phyloP scores from a whole-genome alignment of 2,888 invertebrate genomes.

The Meganola albula region DNA sequence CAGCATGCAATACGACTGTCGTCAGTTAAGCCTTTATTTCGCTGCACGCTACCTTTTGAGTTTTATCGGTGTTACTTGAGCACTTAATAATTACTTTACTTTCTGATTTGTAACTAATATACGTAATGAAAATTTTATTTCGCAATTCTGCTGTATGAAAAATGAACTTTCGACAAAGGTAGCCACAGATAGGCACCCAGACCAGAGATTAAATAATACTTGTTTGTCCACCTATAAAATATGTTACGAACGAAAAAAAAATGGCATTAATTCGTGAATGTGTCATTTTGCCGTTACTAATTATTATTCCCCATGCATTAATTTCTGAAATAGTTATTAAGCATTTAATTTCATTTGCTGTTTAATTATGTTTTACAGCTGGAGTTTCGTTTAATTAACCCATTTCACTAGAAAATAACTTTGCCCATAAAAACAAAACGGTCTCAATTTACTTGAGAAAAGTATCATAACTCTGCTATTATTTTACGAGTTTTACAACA shows the following conservation, averaged over 20 bases:
- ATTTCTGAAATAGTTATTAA: no score
- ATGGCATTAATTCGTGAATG: no score
- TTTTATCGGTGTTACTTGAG: no score
- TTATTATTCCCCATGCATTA: no score
- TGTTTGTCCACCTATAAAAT: not conserved
- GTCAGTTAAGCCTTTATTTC: conserved; percentile 24
- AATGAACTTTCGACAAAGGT: no score
- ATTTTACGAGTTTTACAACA: conserved; percentile 1
- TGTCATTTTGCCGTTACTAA: no score
- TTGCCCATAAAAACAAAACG: not conserved
- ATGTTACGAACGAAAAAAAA: not conserved
- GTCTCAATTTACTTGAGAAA: not conserved
- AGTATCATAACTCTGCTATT: not conserved
- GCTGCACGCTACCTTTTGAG: conserved; percentile 21
- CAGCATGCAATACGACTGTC: conserved; percentile 37
- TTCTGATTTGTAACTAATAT: no score
- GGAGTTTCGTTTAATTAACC: not conserved
- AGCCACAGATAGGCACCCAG: no score
- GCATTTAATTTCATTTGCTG: conserved; percentile 4
- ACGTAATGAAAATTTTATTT: no score
- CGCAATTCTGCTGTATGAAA: no score
- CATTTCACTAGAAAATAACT: not conserved
- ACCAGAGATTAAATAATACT: no score
- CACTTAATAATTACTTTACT: no score
- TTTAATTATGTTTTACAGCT: conserved; percentile 1